Evolutionary conservation across 2,888 invertebrate species (phyloP).

Genomic region (Salpingus planirostris): DNA sequence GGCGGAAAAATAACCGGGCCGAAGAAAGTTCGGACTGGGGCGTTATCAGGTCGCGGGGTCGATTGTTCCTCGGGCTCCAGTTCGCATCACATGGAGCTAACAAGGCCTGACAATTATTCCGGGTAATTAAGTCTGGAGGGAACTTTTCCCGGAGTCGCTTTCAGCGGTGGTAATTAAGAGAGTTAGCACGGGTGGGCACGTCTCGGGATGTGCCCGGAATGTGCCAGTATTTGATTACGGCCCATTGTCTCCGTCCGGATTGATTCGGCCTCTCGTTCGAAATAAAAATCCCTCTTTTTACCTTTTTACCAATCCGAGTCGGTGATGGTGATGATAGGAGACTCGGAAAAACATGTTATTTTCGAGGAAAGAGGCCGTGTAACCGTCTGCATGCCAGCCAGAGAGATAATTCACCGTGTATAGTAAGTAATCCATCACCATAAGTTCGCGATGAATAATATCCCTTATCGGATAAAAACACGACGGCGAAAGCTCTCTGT

Average conservation of each 20-base stretch:
- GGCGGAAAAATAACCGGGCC: no score
- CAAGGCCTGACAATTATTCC: slow-evolving; percentile 50
- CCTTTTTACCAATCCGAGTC: background rate
- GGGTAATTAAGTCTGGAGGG: slow-evolving; percentile 50
- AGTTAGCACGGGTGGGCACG: slow-evolving; percentile 40
- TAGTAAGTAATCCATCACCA: slow-evolving; percentile 14
- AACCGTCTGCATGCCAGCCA: slow-evolving; percentile 4
- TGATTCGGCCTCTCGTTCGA: slow-evolving; percentile 9
- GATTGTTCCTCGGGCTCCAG: slow-evolving; percentile 13
- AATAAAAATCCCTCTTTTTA: background rate
- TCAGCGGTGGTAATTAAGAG: slow-evolving; percentile 46
- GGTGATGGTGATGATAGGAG: background rate
- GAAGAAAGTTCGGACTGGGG: no score
- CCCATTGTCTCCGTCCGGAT: slow-evolving; percentile 28
- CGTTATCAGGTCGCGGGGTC: no score
- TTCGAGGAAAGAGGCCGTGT: slow-evolving; percentile 5
- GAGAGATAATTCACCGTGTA: slow-evolving; percentile 8
- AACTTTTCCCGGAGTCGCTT: slow-evolving; percentile 44
- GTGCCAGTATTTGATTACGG: slow-evolving; percentile 30
- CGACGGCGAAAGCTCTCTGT: slow-evolving; percentile 15
- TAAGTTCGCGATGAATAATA: slow-evolving; percentile 12
- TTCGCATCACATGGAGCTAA: slow-evolving; percentile 36
- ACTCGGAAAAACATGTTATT: slow-evolving; percentile 1
- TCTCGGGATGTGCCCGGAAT: slow-evolving; percentile 34
- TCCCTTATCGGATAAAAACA: slow-evolving; percentile 18